Percentiles rank a stretch among this genome's conserved stretches.
These are phyloP conservation scores for Dasyurus viverrinus DNA, from an alignment of 2,113 vertebrate species.

Conservation along the genomic window DNA sequence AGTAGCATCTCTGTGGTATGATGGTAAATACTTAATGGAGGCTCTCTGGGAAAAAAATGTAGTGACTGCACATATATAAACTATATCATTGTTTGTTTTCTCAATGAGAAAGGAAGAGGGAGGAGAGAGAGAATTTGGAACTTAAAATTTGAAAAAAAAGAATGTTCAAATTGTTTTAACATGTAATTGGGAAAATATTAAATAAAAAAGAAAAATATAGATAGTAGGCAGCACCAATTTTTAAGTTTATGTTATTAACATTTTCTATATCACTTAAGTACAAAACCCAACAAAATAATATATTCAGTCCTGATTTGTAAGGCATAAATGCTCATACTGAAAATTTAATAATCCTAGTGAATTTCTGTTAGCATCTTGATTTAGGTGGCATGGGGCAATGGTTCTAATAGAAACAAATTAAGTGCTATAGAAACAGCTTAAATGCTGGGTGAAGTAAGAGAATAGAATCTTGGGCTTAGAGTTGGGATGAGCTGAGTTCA, in stretches of 20 bases:
- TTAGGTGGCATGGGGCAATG: not conserved
- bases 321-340: not conserved
- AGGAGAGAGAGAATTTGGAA: too few relatives aligned
- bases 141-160: too few relatives aligned
- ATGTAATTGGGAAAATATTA: too few relatives aligned
- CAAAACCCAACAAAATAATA: not conserved
- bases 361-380: not conserved
- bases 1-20: not conserved
- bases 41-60: not conserved
- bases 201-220: not conserved
- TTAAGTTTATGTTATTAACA: not conserved
- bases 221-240: not conserved
- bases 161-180: too few relatives aligned
- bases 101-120: too few relatives aligned
- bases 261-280: not conserved
- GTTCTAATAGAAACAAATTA: slow-evolving; percentile 3
- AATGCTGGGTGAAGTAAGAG: not conserved
- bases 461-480: not conserved
- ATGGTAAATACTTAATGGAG: not conserved
- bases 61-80: not conserved
- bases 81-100: too few relatives aligned
- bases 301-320: not conserved
- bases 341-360: not conserved
- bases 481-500: not conserved
- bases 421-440: not conserved